Conservation (phyloP, 1,140 invertebrate genomes). For the Ceratina japonica region DNA sequence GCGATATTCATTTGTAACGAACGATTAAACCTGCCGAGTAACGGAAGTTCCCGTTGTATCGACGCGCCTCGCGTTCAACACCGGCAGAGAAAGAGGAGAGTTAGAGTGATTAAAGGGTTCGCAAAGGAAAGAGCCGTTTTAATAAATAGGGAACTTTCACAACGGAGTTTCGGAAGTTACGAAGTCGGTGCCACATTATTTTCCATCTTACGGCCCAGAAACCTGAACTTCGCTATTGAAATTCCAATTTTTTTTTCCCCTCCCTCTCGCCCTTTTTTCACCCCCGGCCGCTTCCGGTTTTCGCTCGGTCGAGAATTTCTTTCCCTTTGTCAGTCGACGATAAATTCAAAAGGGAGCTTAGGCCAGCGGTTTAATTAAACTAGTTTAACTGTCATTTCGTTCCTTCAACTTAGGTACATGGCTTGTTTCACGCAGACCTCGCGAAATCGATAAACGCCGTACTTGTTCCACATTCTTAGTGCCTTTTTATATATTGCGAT, state of each 20-base stretch:
- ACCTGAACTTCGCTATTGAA: conserved; percentile 55
- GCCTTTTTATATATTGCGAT: conserved; percentile 21
- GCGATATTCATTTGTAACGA: neutral
- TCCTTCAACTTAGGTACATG: conserved; percentile 32
- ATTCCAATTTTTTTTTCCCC: conserved; percentile 50
- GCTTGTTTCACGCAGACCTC: conserved; percentile 16
- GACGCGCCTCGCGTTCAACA: neutral
- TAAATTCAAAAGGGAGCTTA: conserved; percentile 68
- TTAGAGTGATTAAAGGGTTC: neutral
- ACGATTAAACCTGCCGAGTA: neutral
- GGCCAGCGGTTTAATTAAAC: conserved; percentile 71
- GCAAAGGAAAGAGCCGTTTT: conserved; percentile 17
- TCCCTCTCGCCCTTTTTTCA: neutral
- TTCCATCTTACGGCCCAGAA: conserved; percentile 34
- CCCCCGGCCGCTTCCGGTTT: neutral
- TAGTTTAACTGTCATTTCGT: conserved; percentile 60
- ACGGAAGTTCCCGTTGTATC: neutral
- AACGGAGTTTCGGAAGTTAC: conserved; percentile 41
- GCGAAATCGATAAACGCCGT: conserved; percentile 46
- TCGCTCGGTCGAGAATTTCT: conserved; percentile 39
- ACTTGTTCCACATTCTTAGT: conserved; percentile 35
- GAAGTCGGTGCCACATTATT: conserved; percentile 47
- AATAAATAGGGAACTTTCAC: conserved; percentile 38
- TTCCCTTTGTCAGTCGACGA: conserved; percentile 58
- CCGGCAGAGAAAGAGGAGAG: neutral